A percentile compares a stretch with the other conserved stretches of the same genome.
phyloP scores from a whole-genome alignment of 2,888 invertebrate species.

The Heliconius charithonia region DNA sequence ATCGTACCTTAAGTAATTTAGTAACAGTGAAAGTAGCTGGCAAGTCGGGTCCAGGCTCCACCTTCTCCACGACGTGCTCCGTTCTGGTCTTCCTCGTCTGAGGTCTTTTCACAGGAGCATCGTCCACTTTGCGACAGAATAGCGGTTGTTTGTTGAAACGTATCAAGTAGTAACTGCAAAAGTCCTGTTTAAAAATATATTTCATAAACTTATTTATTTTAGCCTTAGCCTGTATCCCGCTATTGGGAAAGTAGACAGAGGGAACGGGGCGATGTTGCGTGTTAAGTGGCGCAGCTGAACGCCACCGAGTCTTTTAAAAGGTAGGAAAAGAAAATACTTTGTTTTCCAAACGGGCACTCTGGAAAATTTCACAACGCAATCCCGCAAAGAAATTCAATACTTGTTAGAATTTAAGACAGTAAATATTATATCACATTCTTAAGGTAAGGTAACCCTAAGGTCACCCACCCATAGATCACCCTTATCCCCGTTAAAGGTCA shows the following conservation, averaged over 20 bases:
- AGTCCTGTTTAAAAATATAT: constrained; percentile 83
- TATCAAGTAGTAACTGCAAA: constrained; percentile 92
- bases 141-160: constrained; percentile 94
- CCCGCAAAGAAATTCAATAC: too few relatives aligned
- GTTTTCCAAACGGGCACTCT: too few relatives aligned
- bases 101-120: constrained; percentile 56
- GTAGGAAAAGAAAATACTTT: too few relatives aligned
- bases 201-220: background rate
- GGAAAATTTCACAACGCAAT: too few relatives aligned
- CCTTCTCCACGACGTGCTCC: constrained; percentile 48
- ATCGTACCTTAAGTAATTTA: constrained; percentile 59
- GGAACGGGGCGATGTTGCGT: background rate
- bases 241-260: background rate
- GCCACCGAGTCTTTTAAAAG: too few relatives aligned
- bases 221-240: background rate
- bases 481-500: too few relatives aligned
- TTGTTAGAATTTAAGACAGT: too few relatives aligned
- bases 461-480: too few relatives aligned
- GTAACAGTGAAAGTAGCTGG: constrained; percentile 70
- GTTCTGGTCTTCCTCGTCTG: constrained; percentile 58
- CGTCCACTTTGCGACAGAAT: constrained; percentile 86
- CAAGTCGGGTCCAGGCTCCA: constrained; percentile 55
- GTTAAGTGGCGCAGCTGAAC: background rate
- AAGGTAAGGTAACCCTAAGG: too few relatives aligned
- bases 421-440: too few relatives aligned